Conservation (phyloP, 1,140 invertebrate genomes). For the Drosophila orena region DNA sequence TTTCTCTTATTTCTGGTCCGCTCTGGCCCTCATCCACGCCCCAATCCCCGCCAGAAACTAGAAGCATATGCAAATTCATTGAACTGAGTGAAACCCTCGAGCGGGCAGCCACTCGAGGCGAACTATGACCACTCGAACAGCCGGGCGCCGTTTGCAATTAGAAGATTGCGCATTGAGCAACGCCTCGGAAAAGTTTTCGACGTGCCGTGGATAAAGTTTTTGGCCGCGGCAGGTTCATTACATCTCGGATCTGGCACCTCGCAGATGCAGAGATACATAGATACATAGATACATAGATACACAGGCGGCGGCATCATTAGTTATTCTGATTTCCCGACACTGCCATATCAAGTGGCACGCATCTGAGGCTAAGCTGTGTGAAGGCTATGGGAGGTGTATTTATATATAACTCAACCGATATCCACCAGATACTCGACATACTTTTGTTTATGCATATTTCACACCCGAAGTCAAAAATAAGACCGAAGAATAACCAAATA, state of each 20-base stretch:
- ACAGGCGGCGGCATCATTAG: slow-evolving; percentile 56
- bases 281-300: background rate
- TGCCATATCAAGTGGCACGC: slow-evolving; percentile 76
- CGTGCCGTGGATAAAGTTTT: slow-evolving; percentile 58
- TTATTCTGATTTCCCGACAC: slow-evolving; percentile 58
- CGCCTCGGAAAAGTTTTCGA: slow-evolving; percentile 62
- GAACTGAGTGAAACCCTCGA: slow-evolving; percentile 50
- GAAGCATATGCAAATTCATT: slow-evolving; percentile 71
- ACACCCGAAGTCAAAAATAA: slow-evolving; percentile 50
- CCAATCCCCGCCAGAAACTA: slow-evolving; percentile 13
- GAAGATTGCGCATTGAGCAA: slow-evolving; percentile 68
- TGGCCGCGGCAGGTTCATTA: slow-evolving; percentile 35
- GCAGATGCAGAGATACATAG: slow-evolving; percentile 30
- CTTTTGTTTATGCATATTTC: slow-evolving; percentile 73
- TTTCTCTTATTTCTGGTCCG: background rate
- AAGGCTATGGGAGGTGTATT: slow-evolving; percentile 57
- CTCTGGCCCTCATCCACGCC: background rate
- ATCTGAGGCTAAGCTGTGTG: slow-evolving; percentile 68
- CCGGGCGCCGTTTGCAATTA: slow-evolving; percentile 68
- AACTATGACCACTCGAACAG: slow-evolving; percentile 57
- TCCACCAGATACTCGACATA: slow-evolving; percentile 66
- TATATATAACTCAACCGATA: slow-evolving; percentile 45
- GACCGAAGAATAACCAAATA: slow-evolving; percentile 30
- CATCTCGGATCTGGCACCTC: slow-evolving; percentile 5
- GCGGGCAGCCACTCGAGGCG: slow-evolving; percentile 43